Percentiles rank a stretch among this genome's conserved stretches.
Evolutionary conservation across 2,113 vertebrate genomes (phyloP).

Genomic region (Pseudonaja textilis): DNA sequence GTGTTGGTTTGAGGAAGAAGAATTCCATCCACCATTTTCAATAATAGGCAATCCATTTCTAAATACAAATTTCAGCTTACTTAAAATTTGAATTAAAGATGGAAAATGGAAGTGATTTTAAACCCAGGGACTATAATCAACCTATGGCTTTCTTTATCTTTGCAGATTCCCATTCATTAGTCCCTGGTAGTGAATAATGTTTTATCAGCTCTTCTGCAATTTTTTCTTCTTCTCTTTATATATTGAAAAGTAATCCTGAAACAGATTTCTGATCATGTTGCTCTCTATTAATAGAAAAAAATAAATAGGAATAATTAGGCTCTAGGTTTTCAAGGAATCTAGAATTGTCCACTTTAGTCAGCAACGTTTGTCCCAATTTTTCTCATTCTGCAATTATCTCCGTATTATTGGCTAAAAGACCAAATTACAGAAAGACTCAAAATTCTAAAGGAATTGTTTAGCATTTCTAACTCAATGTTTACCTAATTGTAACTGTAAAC

Average conservation of each 20-base stretch:
- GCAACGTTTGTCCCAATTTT: neutral
- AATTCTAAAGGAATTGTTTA: neutral
- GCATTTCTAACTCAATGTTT: neutral
- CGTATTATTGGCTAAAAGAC: accelerated
- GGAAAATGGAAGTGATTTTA: neutral
- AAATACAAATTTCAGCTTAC: neutral
- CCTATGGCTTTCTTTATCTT: neutral
- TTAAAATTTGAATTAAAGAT: neutral
- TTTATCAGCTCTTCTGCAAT: neutral
- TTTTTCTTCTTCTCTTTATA: neutral
- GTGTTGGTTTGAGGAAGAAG: neutral
- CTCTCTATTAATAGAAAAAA: neutral
- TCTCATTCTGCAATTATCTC: neutral
- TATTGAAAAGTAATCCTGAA: neutral
- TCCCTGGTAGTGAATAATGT: neutral
- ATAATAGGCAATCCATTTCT: neutral
- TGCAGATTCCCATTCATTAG: neutral
- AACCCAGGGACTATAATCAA: neutral
- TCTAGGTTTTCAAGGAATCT: neutral
- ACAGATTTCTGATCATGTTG: neutral
- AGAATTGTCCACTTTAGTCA: neutral
- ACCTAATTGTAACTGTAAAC: neutral
- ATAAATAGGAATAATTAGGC: neutral
- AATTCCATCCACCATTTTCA: neutral
- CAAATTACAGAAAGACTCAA: neutral